Evolutionary conservation across 2,113 vertebrate species (phyloP).

Genomic region (Holacanthus passer): DNA sequence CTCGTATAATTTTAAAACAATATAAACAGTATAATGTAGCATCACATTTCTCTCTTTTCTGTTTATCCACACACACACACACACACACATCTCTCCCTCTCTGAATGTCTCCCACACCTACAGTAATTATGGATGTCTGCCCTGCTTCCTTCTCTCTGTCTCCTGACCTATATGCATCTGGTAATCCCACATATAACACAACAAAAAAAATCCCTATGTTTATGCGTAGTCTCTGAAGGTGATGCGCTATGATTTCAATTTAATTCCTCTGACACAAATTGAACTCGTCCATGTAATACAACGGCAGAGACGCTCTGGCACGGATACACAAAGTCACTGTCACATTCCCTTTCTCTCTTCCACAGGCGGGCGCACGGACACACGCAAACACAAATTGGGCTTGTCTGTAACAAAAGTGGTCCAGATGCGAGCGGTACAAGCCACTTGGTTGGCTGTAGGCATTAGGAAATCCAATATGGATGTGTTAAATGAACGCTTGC

Average conservation of each 20-base stretch:
- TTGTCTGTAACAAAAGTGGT: constrained; percentile 73
- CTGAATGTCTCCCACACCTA: background rate
- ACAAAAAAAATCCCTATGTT: constrained; percentile 1
- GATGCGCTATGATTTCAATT: constrained; percentile 38
- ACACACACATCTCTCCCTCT: background rate
- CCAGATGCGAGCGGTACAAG: constrained; percentile 55
- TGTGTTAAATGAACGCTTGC: constrained; percentile 72
- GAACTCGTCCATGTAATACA: constrained; percentile 56
- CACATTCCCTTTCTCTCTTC: constrained; percentile 10
- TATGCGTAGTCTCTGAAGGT: constrained; percentile 43
- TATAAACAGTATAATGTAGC: background rate
- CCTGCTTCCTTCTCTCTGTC: background rate
- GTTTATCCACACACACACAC: background rate
- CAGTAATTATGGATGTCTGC: background rate
- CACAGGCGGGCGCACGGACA: constrained; percentile 47
- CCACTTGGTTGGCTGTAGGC: constrained; percentile 58
- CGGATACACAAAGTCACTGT: constrained; percentile 8
- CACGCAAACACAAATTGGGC: constrained; percentile 63
- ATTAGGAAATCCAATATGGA: constrained; percentile 80
- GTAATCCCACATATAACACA: constrained; percentile 24
- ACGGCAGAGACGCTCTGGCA: constrained; percentile 25
- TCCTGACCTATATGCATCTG: background rate
- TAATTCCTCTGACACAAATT: constrained; percentile 58
- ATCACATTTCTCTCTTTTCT: background rate
- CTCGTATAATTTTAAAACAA: background rate